Evolutionary conservation across 1,140 invertebrate genomes (phyloP), one percentile per base, ranked within the genome.

Genomic region (Chymomyza costata): DNA sequence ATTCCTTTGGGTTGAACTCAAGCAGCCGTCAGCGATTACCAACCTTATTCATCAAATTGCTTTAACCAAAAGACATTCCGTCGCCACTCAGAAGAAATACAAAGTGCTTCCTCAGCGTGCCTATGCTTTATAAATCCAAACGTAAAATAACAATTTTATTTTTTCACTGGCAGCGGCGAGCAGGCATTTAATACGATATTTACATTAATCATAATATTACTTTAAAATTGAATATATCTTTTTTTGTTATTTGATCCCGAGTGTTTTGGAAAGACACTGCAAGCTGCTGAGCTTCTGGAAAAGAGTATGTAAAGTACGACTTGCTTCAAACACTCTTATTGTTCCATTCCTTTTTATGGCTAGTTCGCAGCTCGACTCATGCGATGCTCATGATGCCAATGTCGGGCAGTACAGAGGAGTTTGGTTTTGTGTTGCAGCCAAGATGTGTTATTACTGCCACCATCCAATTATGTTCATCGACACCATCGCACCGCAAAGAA

Each of bases 361-460:
- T 60, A 55, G 57, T 60, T 60, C 52, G 48, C 57, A 49, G 57
- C 51, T 49, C 39, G 43, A 34, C 54, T 51, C 44, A 40, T 47
- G 40, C 51, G 49, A 43, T 41, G 32, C 45, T 41, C 47, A 60
- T 44, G 52, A 54, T 65, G 46, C 17, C 45, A 35, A 65, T 50
- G 61, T 47, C 43, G 31, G 50, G 40, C 17, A 30, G 43, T 44
- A 45, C 45, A 41, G 53, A 57, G 53, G 37, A 41, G 32, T 59
- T 47, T 40, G 56, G 30, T 39, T 54, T 50, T 61, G 58, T 41
- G 44, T 59, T 44, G 43, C 57, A 55, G 61, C 57, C 61, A 43
- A 65, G 61, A 65, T 61, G 57, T 65, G 52, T 65, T 55, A 65
- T 65, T 65, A 65, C 61, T 61, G 57, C 50, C 46, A 49, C 41